Evolutionary conservation across 92 coral and sea anemone genomes (phyloP), one percentile per base, ranked within the genome.

Genomic region (Metridium senile): DNA sequence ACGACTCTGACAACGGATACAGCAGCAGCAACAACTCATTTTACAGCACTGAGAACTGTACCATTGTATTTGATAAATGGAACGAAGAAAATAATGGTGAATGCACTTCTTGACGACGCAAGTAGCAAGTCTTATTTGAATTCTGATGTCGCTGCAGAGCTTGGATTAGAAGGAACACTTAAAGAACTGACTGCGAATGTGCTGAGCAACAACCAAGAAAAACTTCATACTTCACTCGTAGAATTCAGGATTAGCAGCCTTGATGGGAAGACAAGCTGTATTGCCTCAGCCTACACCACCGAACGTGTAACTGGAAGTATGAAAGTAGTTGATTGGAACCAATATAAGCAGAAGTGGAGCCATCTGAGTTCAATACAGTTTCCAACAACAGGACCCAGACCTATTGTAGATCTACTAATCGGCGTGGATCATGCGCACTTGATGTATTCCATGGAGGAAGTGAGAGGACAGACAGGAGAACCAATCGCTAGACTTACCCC

Each of bases 291-390:
- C 70, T 80, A 70, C n/a, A n/a, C n/a, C n/a, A n/a, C n/a, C n/a
- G n/a, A n/a, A n/a, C n/a, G n/a, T n/a, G 80, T 87, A n/a, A 88
- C 89, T 1, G 89, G 82, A 9, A 76, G 67, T 71, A 85, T 81
- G 87, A 54, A 81, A 28, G 89, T 85, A 0, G 71, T 73, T 26
- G 85, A 85, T 21, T 85, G 85, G 89, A 81, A 69, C 25, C 13
- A 28, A 23, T 32, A 74, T 66, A 72, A 77, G 65, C 4, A 29
- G 25, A 80, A 78, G 47, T 75, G 86, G 76, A 61, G 33, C 39
- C 82, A 71, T 62, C 39, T 76, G 9, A 75, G 69, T 53, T 74
- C 45, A 13, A 76, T 84, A 11, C n/a, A 76, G 78, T 85, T 85
- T 62, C 88, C 90, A 45, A 28, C 27, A 25, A 53, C 68, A 9